Evolutionary conservation across 2,888 invertebrate species (phyloP), one percentile per base, ranked within the genome.

Genomic region (Cenopis cana): DNA sequence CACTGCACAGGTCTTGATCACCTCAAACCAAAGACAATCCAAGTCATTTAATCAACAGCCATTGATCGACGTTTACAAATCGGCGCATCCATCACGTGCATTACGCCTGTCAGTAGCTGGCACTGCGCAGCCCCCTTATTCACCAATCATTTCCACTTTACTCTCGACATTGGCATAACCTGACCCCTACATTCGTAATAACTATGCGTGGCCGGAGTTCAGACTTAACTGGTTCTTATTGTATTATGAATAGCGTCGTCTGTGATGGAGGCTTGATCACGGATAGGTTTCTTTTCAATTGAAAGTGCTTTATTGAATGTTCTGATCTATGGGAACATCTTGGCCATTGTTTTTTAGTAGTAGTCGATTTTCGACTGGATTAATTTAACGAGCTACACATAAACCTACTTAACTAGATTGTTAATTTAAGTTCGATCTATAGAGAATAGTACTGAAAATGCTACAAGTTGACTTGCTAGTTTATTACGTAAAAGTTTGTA

Each of bases 91-190:
- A 54, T 64, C 64, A 64, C 18, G 11, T 18, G 64, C 38, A 64
- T 54, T 64, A 52, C 62, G 64, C 64, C 38, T 64, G 64, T 64
- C 64, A 64, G 64, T 64, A 64, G 64, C 62, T 14, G 60, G 36
- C 41, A n/a, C n/a, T 33, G 24, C 52, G 36, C 64, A 54, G n/a
- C 46, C n/a, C 46, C n/a, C 12, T 33, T 33, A 33, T 41, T 41
- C 41, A 41, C 41, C 41, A 41, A 41, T 0, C 41, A 41, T 41
- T 33, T 33, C 14, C 5, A 41, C 41, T 41, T 41, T 14, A 41
- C 41, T 14, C 46, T 41, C n/a, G 6, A n/a, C 5, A 46, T 6
- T n/a, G 6, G 46, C 46, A 46, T 46, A 46, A 46, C 8, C n/a
- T 8, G n/a, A n/a, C 46, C 46, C 46, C n/a, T 46, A n/a, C 3